Evolutionary conservation across 2,888 invertebrate genomes (phyloP).

Genomic region (Cryptus armator): DNA sequence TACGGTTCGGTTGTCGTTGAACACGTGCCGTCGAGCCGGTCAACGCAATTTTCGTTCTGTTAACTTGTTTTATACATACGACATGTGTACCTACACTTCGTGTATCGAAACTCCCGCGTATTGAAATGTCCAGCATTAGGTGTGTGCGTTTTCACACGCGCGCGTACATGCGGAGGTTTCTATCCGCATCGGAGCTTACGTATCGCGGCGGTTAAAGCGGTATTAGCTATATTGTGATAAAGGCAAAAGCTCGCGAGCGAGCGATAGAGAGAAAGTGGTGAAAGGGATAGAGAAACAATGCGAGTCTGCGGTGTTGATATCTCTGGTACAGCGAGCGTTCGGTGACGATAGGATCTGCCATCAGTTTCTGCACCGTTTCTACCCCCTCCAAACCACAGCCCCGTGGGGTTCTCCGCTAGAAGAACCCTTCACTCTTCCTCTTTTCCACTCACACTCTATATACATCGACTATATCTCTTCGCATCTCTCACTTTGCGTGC

Average conservation of each 20-base stretch:
- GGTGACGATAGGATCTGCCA: constrained; percentile 73
- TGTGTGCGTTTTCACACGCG: neutral
- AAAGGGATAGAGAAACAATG: constrained; percentile 73
- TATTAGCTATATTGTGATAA: constrained; percentile 74
- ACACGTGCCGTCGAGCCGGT: neutral
- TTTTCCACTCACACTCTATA: neutral
- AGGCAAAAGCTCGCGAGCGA: constrained; percentile 69
- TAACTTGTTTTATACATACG: neutral
- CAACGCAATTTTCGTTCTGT: neutral
- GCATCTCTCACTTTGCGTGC: constrained; percentile 37
- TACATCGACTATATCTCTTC: neutral
- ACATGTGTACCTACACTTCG: neutral
- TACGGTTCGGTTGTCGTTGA: neutral
- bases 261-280: constrained; percentile 41
- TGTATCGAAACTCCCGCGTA: neutral
- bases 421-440: neutral
- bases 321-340: constrained; percentile 64
- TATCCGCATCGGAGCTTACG: constrained; percentile 18
- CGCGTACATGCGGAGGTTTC: neutral
- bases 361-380: constrained; percentile 70
- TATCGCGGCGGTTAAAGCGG: constrained; percentile 67
- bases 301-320: constrained; percentile 73
- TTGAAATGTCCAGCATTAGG: neutral
- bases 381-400: neutral
- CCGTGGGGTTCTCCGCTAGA: neutral